Evolutionary conservation across 92 coral and sea anemone species (phyloP).

Genomic region (Bergia sp.): DNA sequence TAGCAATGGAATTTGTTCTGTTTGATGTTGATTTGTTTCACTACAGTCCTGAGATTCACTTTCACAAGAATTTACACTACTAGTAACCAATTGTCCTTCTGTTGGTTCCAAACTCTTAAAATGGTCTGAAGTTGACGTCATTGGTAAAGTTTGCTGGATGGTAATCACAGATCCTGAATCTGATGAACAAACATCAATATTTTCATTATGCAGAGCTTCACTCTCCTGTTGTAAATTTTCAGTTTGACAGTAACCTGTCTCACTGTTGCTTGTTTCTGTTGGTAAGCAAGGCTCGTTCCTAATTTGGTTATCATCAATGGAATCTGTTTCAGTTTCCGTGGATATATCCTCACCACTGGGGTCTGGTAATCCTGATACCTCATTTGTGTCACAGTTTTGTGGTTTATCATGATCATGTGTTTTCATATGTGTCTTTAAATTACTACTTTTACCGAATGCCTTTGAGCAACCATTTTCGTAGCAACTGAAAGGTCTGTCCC

Average conservation of each 20-base stretch:
- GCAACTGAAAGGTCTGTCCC: slow-evolving; percentile 48
- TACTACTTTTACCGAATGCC: slow-evolving; percentile 32
- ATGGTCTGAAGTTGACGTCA: background rate
- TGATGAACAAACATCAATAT: background rate
- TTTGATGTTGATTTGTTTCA: background rate
- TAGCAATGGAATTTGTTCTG: background rate
- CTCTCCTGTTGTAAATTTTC: background rate
- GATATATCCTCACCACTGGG: background rate
- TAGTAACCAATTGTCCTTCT: background rate
- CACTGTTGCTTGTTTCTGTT: background rate
- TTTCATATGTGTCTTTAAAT: slow-evolving; percentile 42
- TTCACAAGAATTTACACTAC: background rate
- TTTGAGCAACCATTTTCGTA: slow-evolving; percentile 41
- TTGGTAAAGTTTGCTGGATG: background rate
- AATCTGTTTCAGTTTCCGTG: background rate
- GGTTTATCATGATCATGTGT: slow-evolving; percentile 27
- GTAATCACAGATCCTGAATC: background rate
- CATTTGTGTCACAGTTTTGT: slow-evolving; percentile 4
- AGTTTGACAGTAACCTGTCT: slow-evolving; percentile 5
- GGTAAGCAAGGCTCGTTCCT: background rate
- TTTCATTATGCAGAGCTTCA: background rate
- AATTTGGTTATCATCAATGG: background rate
- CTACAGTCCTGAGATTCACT: background rate
- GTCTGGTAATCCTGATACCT: background rate
- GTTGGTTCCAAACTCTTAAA: background rate